Evolutionary conservation across 2,888 invertebrate genomes (phyloP), one percentile per base, ranked within the genome.

Genomic region (Agonopterix heracliana): DNA sequence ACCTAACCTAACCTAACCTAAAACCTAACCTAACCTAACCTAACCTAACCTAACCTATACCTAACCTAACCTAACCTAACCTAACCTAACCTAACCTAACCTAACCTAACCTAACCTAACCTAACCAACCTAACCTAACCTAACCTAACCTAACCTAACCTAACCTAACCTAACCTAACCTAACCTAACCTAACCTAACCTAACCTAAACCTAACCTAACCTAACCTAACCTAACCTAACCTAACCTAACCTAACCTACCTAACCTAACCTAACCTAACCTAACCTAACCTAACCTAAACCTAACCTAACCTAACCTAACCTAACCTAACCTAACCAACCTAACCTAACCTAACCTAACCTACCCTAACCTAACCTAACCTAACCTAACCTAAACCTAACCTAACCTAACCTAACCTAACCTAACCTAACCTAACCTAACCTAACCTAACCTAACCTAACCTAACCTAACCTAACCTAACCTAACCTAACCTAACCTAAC

Each of bases 281-380:
- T 48, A 53, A 50, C 52, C 54, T 56, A 58, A 56, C 56, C 53
- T 51, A 54, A 53, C 54, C 54, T 56, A 50, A 48, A 49, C 49
- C 48, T 52, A 54, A 54, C 51, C 47, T 51, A 53, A 50, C 54
- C 51, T 49, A 52, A 51, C 50, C 50, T 53, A 54, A 53, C 56
- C 52, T 52, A 54, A 55, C 56, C 53, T 54, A 56, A 57, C 57
- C 55, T 56, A 55, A 55, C 57, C 56, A 57, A 56, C 57, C 57
- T 56, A 55, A 57, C 55, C 59, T 56, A 56, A 56, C 57, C 57
- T 54, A 53, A 55, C 54, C n/a, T n/a, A n/a, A n/a, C n/a, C n/a
- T n/a, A n/a, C n/a, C n/a, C n/a, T n/a, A n/a, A n/a, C n/a, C n/a
- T 56, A 53, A 55, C 54, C 54, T 54, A 54, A 54, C 54, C 56